A percentile compares a stretch with the other conserved stretches of the same genome.
Evolutionary conservation across 2,888 invertebrate species (phyloP).

Genomic region (Sicus ferrugineus): DNA sequence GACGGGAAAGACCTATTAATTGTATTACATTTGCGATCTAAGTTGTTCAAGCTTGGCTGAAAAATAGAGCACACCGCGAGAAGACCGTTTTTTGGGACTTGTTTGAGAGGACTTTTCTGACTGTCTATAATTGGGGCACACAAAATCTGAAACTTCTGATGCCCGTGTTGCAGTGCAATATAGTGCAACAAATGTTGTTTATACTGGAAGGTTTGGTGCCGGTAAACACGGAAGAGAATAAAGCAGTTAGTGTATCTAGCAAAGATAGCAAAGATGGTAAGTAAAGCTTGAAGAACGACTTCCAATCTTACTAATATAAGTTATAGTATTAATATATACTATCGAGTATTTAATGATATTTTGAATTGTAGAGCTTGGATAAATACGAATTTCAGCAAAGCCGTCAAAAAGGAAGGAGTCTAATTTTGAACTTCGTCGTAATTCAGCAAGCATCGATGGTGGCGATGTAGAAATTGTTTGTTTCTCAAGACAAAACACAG

Average conservation of each 20-base stretch:
- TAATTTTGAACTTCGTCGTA: slow-evolving; percentile 51
- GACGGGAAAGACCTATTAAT: not conserved
- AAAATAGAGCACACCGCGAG: slow-evolving; percentile 70
- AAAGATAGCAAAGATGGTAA: slow-evolving; percentile 67
- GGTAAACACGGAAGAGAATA: slow-evolving; percentile 71
- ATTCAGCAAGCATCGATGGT: slow-evolving; percentile 55
- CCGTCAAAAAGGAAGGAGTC: slow-evolving; percentile 42
- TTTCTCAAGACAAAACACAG: too few species aligned
- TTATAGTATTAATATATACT: too few species aligned
- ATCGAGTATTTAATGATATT: too few species aligned
- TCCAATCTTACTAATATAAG: too few species aligned
- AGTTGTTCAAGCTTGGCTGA: slow-evolving; percentile 86
- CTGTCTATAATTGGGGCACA: slow-evolving; percentile 81
- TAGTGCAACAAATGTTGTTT: slow-evolving; percentile 84
- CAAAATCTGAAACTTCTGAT: slow-evolving; percentile 86
- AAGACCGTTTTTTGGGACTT: slow-evolving; percentile 74
- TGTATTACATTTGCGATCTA: not conserved
- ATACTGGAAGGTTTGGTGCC: slow-evolving; percentile 88
- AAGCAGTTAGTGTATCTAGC: slow-evolving; percentile 65
- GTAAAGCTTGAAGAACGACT: too few species aligned
- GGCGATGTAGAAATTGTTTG: slow-evolving; percentile 64
- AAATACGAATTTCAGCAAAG: slow-evolving; percentile 37
- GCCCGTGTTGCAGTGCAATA: slow-evolving; percentile 89
- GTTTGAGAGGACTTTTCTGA: slow-evolving; percentile 79
- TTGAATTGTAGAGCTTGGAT: too few species aligned